Base-by-base conservation (phyloP, 2,113 vertebrate species). In the Labrus mixtus region DNA sequence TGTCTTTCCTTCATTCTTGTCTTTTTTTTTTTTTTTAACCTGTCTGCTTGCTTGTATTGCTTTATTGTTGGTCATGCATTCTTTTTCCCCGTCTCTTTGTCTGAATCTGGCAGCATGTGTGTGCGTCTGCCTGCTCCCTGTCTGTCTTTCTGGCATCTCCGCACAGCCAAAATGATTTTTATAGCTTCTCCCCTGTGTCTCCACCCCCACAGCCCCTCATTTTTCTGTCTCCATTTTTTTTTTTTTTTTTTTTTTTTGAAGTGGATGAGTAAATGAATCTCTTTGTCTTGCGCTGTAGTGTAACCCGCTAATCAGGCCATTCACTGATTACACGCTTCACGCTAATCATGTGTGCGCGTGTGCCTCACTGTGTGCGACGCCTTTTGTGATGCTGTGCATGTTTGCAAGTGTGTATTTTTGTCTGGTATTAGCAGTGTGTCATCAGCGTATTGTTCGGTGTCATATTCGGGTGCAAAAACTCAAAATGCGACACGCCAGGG, bases 271-370 rank as follows among this genome's bases (percentile, higher is more conserved):
- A 87, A 90, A 89, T 88, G 60, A 83, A 82, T 85, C 80, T 81
- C 81, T 88, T 87, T 90, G 87, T 89, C 76, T 89, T 55, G 63
- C 78, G 3, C 80, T 76, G 84, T 76, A 78, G 79, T 85, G 82
- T 86, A 76, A 89, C 77, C 76, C 15, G 41, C 86, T 89, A 89
- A 92, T 92, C 91, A 91, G 89, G 85, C 81, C 86, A 84, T 90
- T 87, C 88, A 76, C 89, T 89, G 89, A 91, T 92, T 91, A 90
- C 83, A 80, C 50, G 55, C 90, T 73, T 73, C 84, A 78, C 13
- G 55, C 89, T 90, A 87, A 92, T 92, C 73, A 77, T 53, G 84
- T 8, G 33, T 57, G 15, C 43, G 68, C 15, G 39, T 12, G 57
- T 65, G 72, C 75, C 66, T 69, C 43, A 57, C 37, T 82, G 65